These are phyloP conservation scores for Leptosomus discolor DNA, from an alignment of 2,113 vertebrate species.

Conservation along the genomic window DNA sequence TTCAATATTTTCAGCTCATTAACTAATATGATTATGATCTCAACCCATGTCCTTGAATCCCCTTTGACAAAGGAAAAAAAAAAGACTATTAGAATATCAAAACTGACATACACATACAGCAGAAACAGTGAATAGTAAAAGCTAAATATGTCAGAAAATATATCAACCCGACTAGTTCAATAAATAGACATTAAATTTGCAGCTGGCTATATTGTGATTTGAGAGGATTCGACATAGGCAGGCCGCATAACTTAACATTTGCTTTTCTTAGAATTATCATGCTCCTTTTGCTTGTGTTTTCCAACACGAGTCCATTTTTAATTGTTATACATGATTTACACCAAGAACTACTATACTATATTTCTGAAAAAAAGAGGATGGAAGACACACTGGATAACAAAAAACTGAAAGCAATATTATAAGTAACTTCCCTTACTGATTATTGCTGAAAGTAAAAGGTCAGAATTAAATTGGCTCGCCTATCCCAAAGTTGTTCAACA, in stretches of 20 bases:
- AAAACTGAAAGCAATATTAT: not conserved
- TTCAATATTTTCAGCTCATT: not conserved
- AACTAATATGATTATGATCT: not conserved
- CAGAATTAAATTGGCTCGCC: not conserved
- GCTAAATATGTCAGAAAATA: not conserved
- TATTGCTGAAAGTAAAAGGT: not conserved
- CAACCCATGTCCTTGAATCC: not conserved
- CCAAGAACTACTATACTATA: not conserved
- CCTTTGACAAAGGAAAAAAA: not conserved
- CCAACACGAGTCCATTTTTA: not conserved
- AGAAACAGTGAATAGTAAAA: not conserved
- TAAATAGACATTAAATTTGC: not conserved
- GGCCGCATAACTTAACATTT: not conserved
- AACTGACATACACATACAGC: not conserved
- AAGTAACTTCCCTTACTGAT: not conserved
- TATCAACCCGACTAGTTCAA: not conserved
- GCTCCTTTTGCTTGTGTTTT: not conserved
- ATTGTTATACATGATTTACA: not conserved
- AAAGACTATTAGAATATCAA: not conserved
- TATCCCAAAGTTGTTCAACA: not conserved
- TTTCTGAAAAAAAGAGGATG: not conserved
- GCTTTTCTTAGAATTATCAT: not conserved
- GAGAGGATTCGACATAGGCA: not conserved
- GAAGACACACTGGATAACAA: not conserved
- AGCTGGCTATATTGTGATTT: not conserved